Conservation (phyloP, 2,113 vertebrate genomes). For the Nestor notabilis region DNA sequence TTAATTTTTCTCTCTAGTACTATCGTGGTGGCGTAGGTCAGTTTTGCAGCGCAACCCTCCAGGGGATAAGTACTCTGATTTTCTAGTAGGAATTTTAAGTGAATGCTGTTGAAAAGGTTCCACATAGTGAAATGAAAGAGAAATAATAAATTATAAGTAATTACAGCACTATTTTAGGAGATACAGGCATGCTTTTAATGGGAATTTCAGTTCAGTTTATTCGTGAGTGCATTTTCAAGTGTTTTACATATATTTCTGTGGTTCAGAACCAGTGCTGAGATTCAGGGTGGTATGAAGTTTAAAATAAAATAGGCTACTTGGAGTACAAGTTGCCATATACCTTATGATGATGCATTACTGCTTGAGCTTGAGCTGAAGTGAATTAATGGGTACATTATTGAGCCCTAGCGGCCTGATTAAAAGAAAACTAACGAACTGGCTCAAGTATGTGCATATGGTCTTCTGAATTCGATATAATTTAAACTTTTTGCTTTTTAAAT, state of each 20-base stretch:
- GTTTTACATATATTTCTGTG: not conserved
- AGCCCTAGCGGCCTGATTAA: not conserved
- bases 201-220: not conserved
- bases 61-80: not conserved
- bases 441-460: not conserved
- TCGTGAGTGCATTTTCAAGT: not conserved
- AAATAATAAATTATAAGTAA: not conserved
- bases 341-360: not conserved
- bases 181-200: not conserved
- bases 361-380: not conserved
- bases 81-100: not conserved
- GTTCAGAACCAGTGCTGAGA: not conserved
- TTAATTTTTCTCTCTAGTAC: slow-evolving; percentile 40
- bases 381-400: not conserved
- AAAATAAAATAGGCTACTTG: not conserved
- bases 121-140: not conserved
- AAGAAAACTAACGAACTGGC: not conserved
- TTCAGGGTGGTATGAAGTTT: not conserved
- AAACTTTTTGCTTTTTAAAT: not conserved
- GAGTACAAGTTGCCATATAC: not conserved
- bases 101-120: not conserved
- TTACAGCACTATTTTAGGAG: not conserved
- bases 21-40: not conserved
- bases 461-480: not conserved
- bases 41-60: not conserved